phyloP scores from a whole-genome alignment of 2,888 invertebrate genomes.

The Andrena haemorrhoa region DNA sequence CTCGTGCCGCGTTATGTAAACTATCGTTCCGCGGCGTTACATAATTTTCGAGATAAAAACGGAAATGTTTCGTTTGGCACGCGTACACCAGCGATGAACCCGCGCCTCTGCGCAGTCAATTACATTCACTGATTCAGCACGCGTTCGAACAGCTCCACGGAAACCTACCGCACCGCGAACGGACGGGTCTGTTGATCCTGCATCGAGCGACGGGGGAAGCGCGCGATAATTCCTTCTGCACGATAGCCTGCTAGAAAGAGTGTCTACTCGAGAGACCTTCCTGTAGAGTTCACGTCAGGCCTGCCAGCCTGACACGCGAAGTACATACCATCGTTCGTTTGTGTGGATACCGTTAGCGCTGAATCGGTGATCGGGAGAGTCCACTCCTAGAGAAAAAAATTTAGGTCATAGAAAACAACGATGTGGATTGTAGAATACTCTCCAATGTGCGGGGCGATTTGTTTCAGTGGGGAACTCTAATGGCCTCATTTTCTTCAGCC shows the following conservation, averaged over 20 bases:
- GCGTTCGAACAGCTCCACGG: slow-evolving; percentile 7
- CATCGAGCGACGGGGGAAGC: slow-evolving; percentile 5
- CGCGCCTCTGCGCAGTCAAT: background rate
- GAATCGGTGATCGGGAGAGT: slow-evolving; percentile 8
- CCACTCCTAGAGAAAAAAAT: slow-evolving; percentile 22
- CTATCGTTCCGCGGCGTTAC: slow-evolving; percentile 49
- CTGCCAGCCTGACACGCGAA: slow-evolving; percentile 10
- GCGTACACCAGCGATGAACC: background rate
- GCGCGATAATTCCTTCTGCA: slow-evolving; percentile 7
- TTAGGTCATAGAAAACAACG: slow-evolving; percentile 24
- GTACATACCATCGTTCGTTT: slow-evolving; percentile 23
- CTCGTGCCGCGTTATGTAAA: slow-evolving; percentile 46
- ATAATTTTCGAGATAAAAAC: slow-evolving; percentile 58
- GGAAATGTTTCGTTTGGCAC: slow-evolving; percentile 49
- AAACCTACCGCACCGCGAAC: background rate
- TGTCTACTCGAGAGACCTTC: slow-evolving; percentile 8
- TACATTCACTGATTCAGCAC: slow-evolving; percentile 36
- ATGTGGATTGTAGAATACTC: background rate
- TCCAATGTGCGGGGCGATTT: background rate
- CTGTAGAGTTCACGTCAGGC: slow-evolving; percentile 2
- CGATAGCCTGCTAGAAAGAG: slow-evolving; percentile 12
- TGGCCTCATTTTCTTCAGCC: background rate
- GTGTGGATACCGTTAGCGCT: slow-evolving; percentile 26
- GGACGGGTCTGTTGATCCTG: background rate
- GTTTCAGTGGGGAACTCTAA: background rate